Evolutionary conservation across 2,113 vertebrate genomes (phyloP).

Genomic region (Carollia perspicillata): DNA sequence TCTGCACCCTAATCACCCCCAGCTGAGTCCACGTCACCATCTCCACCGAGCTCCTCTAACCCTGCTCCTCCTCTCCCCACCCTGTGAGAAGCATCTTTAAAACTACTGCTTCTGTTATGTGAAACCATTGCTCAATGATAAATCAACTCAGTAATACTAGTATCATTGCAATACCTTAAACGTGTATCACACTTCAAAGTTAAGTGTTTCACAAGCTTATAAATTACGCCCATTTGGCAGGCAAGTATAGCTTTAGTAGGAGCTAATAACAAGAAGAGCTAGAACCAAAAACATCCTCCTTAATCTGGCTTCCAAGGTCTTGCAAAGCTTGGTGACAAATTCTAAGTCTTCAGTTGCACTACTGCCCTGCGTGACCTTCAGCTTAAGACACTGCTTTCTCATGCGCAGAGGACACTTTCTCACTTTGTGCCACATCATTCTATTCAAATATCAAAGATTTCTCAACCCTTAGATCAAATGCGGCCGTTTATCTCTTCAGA

Average conservation of each 20-base stretch:
- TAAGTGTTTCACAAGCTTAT: background rate
- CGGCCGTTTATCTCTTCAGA: background rate
- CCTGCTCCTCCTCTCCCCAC: background rate
- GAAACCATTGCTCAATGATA: background rate
- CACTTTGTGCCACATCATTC: no score
- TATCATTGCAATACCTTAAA: fast-evolving
- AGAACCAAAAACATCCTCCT: background rate
- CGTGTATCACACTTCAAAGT: background rate
- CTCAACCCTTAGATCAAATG: background rate
- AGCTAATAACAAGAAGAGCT: background rate
- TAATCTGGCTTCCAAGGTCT: no score
- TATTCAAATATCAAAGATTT: background rate
- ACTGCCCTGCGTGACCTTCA: background rate
- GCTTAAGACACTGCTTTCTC: background rate
- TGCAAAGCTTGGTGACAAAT: fast-evolving
- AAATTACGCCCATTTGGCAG: background rate
- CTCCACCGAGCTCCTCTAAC: fast-evolving
- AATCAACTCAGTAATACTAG: fast-evolving
- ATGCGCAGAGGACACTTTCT: background rate
- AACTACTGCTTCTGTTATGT: fast-evolving
- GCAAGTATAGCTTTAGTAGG: background rate
- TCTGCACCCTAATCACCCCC: background rate
- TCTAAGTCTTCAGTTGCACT: background rate
- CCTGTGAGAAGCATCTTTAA: background rate
- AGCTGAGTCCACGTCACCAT: background rate